Base-by-base conservation (phyloP, 2,797 vertebrate genomes). In the Astyanax mexicanus region DNA sequence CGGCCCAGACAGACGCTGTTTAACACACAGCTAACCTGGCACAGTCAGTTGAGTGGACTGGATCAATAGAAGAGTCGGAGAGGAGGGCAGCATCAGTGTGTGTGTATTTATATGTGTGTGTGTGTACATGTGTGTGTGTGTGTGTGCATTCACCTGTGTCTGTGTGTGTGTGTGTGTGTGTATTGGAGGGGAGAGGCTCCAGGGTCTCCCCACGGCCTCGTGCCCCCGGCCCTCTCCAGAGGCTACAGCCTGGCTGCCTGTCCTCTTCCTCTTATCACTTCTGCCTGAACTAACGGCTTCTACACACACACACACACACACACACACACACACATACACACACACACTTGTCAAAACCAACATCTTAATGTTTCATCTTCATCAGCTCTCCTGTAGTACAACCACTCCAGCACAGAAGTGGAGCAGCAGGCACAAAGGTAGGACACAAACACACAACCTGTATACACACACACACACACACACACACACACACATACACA, bases 31-130 rank as follows among this genome's bases (percentile, higher is more conserved):
- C 90, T 91, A 95, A 92, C 89, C 89, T 85, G 88, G 62, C 87
- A 81, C 87, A 91, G 92, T 92, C 87, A 87, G 85, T 94, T 93
- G 91, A 93, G 92, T 93, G 88, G 91, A 86, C 89, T 93, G 92
- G 92, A 97, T 98, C 96, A 95, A 98, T 98, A 95, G 86, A 87
- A 90, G 57, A 88, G 94, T 95, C 94, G 95, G 92, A 95, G 94
- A 95, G 93, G 92, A 90, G 90, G 92, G 72, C 60, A 84, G 84
- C n/a, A n/a, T n/a, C 81, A 64, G n/a, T 37, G 38, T 45, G 32
- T 45, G 77, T 77, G 75, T 78, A 86, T 74, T 89, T 90, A 89
- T n/a, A n/a, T n/a, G n/a, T n/a, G n/a, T n/a, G n/a, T 87, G 80
- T 55, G 77, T n/a, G n/a, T n/a, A n/a, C 3, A 79, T 75, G 77